Evolutionary conservation across 1,140 invertebrate species (phyloP).

Genomic region (Drosophila trapezifrons): DNA sequence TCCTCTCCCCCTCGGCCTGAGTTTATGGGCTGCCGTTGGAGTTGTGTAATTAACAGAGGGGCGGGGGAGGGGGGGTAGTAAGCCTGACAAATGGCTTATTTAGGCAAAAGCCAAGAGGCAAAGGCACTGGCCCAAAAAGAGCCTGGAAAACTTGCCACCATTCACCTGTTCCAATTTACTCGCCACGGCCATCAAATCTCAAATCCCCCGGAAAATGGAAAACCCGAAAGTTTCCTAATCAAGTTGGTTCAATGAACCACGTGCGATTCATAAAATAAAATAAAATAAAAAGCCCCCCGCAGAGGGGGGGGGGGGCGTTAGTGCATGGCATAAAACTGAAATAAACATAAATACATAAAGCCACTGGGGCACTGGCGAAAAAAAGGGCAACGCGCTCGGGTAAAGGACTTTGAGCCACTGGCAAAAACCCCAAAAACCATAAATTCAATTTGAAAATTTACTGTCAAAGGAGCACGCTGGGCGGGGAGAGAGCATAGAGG

Average conservation of each 20-base stretch:
- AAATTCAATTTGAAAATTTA: constrained; percentile 80
- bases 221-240: constrained; percentile 14
- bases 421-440: constrained; percentile 59
- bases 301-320: constrained; percentile 23
- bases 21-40: constrained; percentile 27
- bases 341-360: constrained; percentile 74
- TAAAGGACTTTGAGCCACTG: constrained; percentile 8
- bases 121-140: background rate
- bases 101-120: constrained; percentile 40
- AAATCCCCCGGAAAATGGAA: constrained; percentile 38
- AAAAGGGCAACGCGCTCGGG: background rate
- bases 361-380: no score
- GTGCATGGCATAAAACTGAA: constrained; percentile 55
- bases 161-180: constrained; percentile 33
- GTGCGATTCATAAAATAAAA: constrained; percentile 65
- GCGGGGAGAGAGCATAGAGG: background rate
- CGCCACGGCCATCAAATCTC: constrained; percentile 41
- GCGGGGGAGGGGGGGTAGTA: constrained; percentile 6
- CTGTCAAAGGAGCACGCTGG: constrained; percentile 45
- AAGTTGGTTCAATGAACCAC: constrained; percentile 60
- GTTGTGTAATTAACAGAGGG: constrained; percentile 52
- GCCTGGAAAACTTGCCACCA: constrained; percentile 3
- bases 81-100: constrained; percentile 78
- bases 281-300: constrained; percentile 2
- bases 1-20: background rate